Base-by-base conservation (phyloP, 2,888 invertebrate genomes). In the Axea sp. region DNA sequence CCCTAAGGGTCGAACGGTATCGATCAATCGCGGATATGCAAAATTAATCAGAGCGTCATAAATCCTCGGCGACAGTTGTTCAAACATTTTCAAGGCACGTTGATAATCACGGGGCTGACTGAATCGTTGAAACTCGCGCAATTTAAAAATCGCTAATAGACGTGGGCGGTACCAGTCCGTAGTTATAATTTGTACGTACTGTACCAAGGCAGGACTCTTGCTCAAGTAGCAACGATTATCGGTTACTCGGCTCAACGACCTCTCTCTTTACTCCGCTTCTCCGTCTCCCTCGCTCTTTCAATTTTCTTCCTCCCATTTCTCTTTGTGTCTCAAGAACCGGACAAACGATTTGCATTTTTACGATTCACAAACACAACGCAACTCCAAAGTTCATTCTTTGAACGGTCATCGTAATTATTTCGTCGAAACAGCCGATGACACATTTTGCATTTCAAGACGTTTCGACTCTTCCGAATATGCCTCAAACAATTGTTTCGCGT, bases 161-260 rank as follows among this genome's bases (percentile, higher is more conserved):
- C 39, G 57, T 59, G 68, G 47, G 51, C 59, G 59, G 68, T 35
- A 57, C 64, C 64, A 64, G 64, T 43, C 39, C 8, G 31, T 41
- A 51, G 35, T 59, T 64, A 51, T 43, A 64, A 73, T 73, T 67
- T 68, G 68, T 62, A 68, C 68, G 55, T 68, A 43, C 62, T 49
- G 45, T 60, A 59, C 65, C 65, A 45, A 65, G 51, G 51, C 28
- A 45, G 28, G 43, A 33, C 33, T 53, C 53, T 59, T 45, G 72
- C 53, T 39, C 69, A 47, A 71, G 62, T 62, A 62, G 62, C 65
- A 45, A 45, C 53, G 62, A 73, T 73, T 73, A 73, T 73, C 73
- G 64, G 55, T 73, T 73, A 68, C 57, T 64, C 73, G 64, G 73
- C 73, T 68, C 73, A 73, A 73, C 73, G 73, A 73, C 74, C 69